These are phyloP conservation scores for Phalacrocorax brasilianus DNA, from an alignment of 2,113 vertebrate species.

Conservation along the genomic window DNA sequence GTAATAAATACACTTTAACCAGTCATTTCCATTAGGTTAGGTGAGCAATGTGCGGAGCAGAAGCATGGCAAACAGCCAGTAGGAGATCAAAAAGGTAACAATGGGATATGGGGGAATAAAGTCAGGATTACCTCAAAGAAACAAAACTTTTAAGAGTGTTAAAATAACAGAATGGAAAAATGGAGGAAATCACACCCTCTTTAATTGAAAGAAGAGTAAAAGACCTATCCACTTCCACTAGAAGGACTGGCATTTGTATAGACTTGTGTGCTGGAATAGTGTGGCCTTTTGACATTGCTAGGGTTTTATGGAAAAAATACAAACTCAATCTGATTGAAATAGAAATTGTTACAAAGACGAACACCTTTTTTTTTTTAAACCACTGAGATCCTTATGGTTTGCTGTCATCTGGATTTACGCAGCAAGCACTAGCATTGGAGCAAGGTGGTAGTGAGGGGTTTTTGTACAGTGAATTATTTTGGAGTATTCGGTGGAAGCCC, in stretches of 20 bases:
- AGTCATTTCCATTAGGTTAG: background rate
- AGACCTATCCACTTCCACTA: background rate
- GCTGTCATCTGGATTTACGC: background rate
- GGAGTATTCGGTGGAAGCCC: background rate
- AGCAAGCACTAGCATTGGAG: background rate
- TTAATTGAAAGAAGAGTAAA: background rate
- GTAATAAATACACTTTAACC: background rate
- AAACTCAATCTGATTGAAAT: background rate
- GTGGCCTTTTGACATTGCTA: background rate
- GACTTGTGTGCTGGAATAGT: background rate
- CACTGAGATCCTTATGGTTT: background rate
- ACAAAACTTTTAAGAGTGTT: background rate
- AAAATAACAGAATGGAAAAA: background rate
- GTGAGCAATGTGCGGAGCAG: background rate
- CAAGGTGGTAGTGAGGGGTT: background rate
- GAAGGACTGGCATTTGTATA: background rate
- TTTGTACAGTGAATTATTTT: background rate
- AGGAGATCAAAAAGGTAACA: background rate
- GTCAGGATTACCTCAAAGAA: background rate
- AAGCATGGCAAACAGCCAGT: background rate
- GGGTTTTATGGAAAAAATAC: background rate
- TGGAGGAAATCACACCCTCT: background rate
- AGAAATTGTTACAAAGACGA: background rate
- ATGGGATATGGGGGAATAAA: background rate
- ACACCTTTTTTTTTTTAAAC: background rate